Base-by-base conservation (phyloP, 2,797 vertebrate genomes). In the Thamnophis elegans region DNA sequence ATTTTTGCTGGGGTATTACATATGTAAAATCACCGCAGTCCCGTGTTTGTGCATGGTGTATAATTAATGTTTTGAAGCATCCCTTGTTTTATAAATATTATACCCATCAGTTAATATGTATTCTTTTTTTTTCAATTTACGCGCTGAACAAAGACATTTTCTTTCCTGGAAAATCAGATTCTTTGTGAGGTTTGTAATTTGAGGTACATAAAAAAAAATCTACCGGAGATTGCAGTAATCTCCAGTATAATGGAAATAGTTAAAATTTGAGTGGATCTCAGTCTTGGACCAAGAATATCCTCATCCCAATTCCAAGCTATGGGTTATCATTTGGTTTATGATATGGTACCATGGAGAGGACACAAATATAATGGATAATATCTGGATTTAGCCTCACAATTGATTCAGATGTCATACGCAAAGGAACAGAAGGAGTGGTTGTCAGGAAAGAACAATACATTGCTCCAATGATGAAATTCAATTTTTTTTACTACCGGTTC, bases 51-150 rank as follows among this genome's bases (percentile, higher is more conserved):
- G 94, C 90, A 87, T 36, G 20, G 53, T 94, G 55, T 91, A 93
- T 97, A 96, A 96, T 96, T 73, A 62, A 96, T 90, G 94, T 97
- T 97, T 95, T 95, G 25, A 95, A 95, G 94, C 94, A 91, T 92
- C 91, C 53, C 92, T 36, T 58, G 91, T 95, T 87, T 91, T 94
- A 93, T 86, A 25, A 92, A 58, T 93, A 92, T 92, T 95, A 6
- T 92, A 93, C 89, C 89, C 92, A 91, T 28, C 93, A 58, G 22
- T 51, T 94, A 55, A 86, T 58, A 91, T 56, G 51, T 20, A 42
- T 20, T 56, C 18, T 68, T 16, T 68, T 16, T 65, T 73, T 73
- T 36, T 36, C 65, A 73, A 36, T 73, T 73, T 73, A 32, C 14
- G 3, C 82, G 28, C 53, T 85, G 22, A n/a, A 91, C 53, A 91